Conservation (phyloP, 2,113 vertebrate species). For the Thunnus thynnus region DNA sequence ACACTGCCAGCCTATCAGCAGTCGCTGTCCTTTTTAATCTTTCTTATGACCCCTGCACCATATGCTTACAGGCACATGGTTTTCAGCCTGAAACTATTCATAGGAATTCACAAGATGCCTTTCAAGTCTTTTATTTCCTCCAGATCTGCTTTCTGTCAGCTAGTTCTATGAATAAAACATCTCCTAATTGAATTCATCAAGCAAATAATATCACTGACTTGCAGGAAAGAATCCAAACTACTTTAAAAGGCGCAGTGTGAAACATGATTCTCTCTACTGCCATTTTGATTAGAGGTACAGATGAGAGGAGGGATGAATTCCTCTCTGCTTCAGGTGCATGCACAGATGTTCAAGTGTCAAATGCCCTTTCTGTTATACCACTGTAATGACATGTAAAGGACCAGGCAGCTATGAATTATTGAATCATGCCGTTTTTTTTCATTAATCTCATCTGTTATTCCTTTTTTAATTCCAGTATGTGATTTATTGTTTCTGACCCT, state of each 20-base stretch:
- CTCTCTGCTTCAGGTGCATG: conserved; percentile 32
- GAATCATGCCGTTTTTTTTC: conserved; percentile 41
- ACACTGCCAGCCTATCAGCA: conserved; percentile 37
- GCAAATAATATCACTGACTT: conserved; percentile 55
- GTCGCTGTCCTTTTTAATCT: conserved; percentile 53
- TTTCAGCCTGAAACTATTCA: conserved; percentile 44
- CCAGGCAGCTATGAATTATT: conserved; percentile 75
- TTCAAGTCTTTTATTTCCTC: conserved; percentile 35
- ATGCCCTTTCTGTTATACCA: conserved; percentile 49
- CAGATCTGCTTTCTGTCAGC: conserved; percentile 31
- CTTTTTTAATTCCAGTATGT: conserved; percentile 46
- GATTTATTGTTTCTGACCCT: conserved; percentile 49
- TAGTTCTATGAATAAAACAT: conserved; percentile 66
- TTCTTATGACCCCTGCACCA: conserved; percentile 45
- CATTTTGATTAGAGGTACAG: conserved; percentile 42
- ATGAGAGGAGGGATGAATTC: conserved; percentile 33
- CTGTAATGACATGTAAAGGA: conserved; percentile 59
- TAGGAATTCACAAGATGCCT: conserved; percentile 32
- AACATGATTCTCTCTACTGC: conserved; percentile 50
- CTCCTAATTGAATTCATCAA: conserved; percentile 48
- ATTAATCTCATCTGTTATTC: conserved; percentile 49
- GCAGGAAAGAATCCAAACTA: conserved; percentile 25
- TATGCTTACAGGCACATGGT: conserved; percentile 10
- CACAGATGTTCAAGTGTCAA: conserved; percentile 73
- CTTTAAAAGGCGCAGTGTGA: conserved; percentile 34